phyloP scores from a whole-genome alignment of 2,888 invertebrate species.

The Hypolimnas misippus region DNA sequence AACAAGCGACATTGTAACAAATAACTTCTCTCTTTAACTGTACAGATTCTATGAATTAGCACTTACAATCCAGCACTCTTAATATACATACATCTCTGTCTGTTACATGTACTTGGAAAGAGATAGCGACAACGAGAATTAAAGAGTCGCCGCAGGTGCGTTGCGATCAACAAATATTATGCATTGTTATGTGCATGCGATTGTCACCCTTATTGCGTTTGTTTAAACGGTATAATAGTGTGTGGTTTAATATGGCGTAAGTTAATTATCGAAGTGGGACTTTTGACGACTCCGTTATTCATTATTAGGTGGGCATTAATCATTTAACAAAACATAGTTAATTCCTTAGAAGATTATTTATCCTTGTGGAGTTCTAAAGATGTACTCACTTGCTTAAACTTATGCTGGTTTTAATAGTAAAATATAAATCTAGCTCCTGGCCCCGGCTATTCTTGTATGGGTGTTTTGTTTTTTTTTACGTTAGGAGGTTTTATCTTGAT shows the following conservation, averaged over 20 bases:
- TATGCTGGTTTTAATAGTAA: background rate
- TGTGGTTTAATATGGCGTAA: conserved; percentile 19
- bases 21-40: conserved; percentile 41
- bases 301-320: conserved; percentile 51
- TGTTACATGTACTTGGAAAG: conserved; percentile 42
- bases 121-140: conserved; percentile 36
- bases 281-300: conserved; percentile 62
- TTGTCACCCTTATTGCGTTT: conserved; percentile 33
- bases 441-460: too few relatives aligned
- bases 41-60: conserved; percentile 70
- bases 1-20: conserved; percentile 27
- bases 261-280: conserved; percentile 59
- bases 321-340: conserved; percentile 47
- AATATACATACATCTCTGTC: conserved; percentile 48
- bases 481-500: too few relatives aligned
- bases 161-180: conserved; percentile 46
- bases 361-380: conserved; percentile 22
- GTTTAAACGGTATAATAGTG: conserved; percentile 22
- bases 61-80: conserved; percentile 44
- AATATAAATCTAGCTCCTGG: too few relatives aligned
- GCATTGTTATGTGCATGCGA: conserved; percentile 32
- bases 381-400: background rate
- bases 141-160: conserved; percentile 49
- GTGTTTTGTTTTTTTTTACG: too few relatives aligned
- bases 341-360: conserved; percentile 41